Percentiles rank a stretch among this genome's conserved stretches.
Conservation (phyloP, 2,797 vertebrate species). For the Mastacembelus armatus region DNA sequence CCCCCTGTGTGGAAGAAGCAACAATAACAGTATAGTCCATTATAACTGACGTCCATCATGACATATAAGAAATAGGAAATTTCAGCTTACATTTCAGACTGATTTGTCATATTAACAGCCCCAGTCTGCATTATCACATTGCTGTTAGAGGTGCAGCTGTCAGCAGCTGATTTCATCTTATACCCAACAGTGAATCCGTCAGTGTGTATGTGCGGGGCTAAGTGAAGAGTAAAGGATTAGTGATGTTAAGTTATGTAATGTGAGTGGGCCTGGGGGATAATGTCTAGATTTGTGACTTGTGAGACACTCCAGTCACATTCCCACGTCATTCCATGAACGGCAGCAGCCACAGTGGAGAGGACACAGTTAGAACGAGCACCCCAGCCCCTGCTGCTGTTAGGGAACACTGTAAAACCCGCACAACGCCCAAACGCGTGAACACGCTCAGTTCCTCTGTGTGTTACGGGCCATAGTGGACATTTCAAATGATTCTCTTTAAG, state of each 20-base stretch:
- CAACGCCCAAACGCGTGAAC: conserved; percentile 8
- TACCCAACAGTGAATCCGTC: conserved; percentile 15
- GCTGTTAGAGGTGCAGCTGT: conserved; percentile 31
- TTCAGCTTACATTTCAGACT: conserved; percentile 1
- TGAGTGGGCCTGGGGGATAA: conserved; percentile 57
- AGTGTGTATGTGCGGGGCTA: conserved; percentile 15
- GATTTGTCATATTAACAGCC: conserved; percentile 7
- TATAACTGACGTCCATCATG: neutral
- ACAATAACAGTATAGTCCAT: neutral
- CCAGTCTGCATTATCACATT: conserved; percentile 28
- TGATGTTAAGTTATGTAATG: conserved; percentile 52
- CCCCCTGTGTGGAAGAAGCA: neutral
- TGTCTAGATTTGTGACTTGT: conserved; percentile 61
- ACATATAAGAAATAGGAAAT: neutral
- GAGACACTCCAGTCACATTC: conserved; percentile 68
- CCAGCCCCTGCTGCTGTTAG: conserved; percentile 37
- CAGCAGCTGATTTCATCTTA: conserved; percentile 33
- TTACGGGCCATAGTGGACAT: neutral
- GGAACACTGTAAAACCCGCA: conserved; percentile 19
- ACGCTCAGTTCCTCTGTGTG: conserved; percentile 1
- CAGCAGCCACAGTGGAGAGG: conserved; percentile 38
- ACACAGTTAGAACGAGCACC: conserved; percentile 36
- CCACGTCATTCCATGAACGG: conserved; percentile 58
- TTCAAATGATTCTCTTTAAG: no score
- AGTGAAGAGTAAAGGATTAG: conserved; percentile 56